Evolutionary conservation across 2,888 invertebrate species (phyloP).

Genomic region (Cenopis cana): DNA sequence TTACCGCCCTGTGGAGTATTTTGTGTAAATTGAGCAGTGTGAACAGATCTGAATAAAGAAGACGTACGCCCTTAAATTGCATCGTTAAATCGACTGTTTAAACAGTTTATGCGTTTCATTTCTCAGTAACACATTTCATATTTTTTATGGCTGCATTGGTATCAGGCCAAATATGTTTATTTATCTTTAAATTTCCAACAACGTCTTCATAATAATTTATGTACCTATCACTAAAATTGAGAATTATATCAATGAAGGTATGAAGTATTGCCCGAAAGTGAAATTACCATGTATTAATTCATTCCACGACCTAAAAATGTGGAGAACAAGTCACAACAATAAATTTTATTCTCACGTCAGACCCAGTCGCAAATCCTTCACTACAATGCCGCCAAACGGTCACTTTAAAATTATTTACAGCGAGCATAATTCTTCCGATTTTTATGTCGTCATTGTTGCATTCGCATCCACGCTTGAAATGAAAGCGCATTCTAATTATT

Average conservation of each 20-base stretch:
- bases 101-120: slow-evolving; percentile 10
- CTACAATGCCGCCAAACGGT: slow-evolving; percentile 61
- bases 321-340: slow-evolving; percentile 29
- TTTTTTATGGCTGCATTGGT: neutral
- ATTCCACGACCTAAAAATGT: slow-evolving; percentile 33
- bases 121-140: slow-evolving; percentile 5
- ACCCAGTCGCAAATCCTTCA: slow-evolving; percentile 62
- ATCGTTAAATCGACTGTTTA: slow-evolving; percentile 18
- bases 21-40: slow-evolving; percentile 41
- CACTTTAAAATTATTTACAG: slow-evolving; percentile 72
- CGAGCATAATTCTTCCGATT: slow-evolving; percentile 62
- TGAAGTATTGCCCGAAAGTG: slow-evolving; percentile 19
- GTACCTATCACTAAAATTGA: neutral
- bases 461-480: slow-evolving; percentile 55
- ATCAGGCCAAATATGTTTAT: neutral
- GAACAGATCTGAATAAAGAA: slow-evolving; percentile 43
- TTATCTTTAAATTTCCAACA: too few relatives aligned
- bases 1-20: slow-evolving; percentile 29
- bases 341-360: slow-evolving; percentile 45
- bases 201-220: too few relatives aligned
- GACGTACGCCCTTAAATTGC: slow-evolving; percentile 36
- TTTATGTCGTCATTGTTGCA: slow-evolving; percentile 69
- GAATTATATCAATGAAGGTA: neutral
- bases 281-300: slow-evolving; percentile 23
- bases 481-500: slow-evolving; percentile 57